A percentile compares a stretch with the other conserved stretches of the same genome.
Evolutionary conservation across 2,888 invertebrate species (phyloP).

Genomic region (Lacanobia oleracea): DNA sequence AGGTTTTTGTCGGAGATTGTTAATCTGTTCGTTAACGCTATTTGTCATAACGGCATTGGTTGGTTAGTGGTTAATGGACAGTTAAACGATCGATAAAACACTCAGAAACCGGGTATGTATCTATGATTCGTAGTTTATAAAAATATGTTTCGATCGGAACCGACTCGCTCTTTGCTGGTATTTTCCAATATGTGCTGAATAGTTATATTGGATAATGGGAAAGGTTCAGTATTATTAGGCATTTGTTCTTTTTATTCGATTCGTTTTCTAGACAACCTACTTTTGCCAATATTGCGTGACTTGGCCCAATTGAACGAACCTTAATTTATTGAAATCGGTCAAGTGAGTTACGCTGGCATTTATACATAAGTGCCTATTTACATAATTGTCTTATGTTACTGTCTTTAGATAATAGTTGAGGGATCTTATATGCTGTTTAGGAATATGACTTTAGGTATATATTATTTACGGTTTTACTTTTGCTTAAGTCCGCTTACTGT

Average conservation of each 20-base stretch:
- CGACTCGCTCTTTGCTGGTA: not conserved
- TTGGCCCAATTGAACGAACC: constrained; percentile 42
- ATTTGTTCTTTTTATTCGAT: constrained; percentile 36
- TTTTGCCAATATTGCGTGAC: constrained; percentile 57
- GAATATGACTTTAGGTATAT: no score
- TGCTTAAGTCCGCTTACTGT: no score
- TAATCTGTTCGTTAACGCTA: no score
- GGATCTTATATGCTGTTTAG: constrained; percentile 1
- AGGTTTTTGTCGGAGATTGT: no score
- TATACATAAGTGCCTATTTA: constrained; percentile 50
- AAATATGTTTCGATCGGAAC: not conserved
- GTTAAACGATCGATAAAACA: no score
- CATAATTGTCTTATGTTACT: constrained; percentile 52
- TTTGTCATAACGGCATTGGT: no score
- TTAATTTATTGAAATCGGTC: constrained; percentile 63
- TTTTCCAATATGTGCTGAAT: constrained; percentile 33
- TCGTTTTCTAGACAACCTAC: constrained; percentile 33
- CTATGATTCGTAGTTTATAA: no score
- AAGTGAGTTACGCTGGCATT: constrained; percentile 48
- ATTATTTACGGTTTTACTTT: no score
- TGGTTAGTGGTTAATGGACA: no score
- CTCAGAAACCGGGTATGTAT: no score
- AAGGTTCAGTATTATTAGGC: constrained; percentile 15
- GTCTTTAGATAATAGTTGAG: constrained; percentile 20
- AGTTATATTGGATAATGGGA: constrained; percentile 3